Base-by-base conservation (phyloP, 2,113 vertebrate genomes). In the Himantopus leucocephalus region DNA sequence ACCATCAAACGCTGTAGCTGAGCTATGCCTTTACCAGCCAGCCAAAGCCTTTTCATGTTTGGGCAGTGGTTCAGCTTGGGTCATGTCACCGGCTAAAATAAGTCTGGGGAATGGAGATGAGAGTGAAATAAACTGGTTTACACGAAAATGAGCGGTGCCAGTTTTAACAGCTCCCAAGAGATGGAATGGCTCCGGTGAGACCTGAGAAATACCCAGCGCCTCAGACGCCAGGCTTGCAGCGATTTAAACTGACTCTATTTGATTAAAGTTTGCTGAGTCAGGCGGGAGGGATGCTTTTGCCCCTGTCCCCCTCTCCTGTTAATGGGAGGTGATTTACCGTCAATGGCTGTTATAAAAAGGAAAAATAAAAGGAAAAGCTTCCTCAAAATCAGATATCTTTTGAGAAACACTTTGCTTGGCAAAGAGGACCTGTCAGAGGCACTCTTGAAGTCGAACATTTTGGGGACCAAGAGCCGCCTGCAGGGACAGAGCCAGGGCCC, bases 121-220 rank as follows among this genome's bases (percentile, higher is more conserved):
- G 62, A 12, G 41, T 52, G 76, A 55, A 82, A 29, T n/a, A 66
- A 83, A 48, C 7, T 48, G 52, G 8, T 79, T 91, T 43, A 43
- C 26, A 17, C 24, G 35, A 24, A 37, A n/a, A 41, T 19, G 11
- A 47, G 45, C 16, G 8, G 75, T 78, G 60, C 75, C 39, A 55
- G 13, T 63, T 63, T 58, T 43, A 56, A 67, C 73, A 58, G 0
- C 41, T 63, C 63, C 26, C 41, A 53, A 58, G 35, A 84, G 10
- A 4, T 76, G 47, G 20, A 87, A 56, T 11, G 63, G 8, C 10
- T 32, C 30, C 0, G 0, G 9, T 13, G 63, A 90, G 64, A 87
- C 8, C 47, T 45, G 30, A 83, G 59, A 85, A 72, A 77, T 15
- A 77, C 0, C 32, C 48, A 45, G 30, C 6, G 5, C 20, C n/a